Conservation (phyloP, 1,140 invertebrate species). For the Bombus soroeensis region DNA sequence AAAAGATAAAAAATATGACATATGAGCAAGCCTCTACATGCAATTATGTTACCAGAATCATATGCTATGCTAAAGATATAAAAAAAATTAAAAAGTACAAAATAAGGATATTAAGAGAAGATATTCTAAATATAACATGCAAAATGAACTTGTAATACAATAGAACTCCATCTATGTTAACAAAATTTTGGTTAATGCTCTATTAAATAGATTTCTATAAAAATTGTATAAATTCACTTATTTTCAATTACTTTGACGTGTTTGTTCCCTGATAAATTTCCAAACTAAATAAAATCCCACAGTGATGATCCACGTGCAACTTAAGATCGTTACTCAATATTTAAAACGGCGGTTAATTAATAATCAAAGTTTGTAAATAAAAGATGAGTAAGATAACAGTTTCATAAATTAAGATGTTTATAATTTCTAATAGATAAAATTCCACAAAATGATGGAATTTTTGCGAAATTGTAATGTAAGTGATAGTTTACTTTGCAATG, state of each 20-base stretch:
- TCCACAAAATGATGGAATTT: not conserved
- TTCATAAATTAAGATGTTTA: not conserved
- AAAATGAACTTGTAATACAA: not conserved
- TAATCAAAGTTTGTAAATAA: not conserved
- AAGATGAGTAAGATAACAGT: no score
- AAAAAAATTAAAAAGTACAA: not conserved
- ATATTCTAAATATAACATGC: not conserved
- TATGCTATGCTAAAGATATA: not conserved
- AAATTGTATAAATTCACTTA: not conserved
- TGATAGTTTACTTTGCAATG: not conserved
- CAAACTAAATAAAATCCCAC: not conserved
- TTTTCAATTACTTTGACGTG: not conserved
- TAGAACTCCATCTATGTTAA: not conserved
- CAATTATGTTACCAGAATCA: not conserved
- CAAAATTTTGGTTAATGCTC: no score
- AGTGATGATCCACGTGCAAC: not conserved
- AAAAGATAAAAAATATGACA: slow-evolving; percentile 44
- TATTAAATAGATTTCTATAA: no score
- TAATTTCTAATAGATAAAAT: not conserved
- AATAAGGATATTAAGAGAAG: not conserved
- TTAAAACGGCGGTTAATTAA: not conserved
- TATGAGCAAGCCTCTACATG: not conserved
- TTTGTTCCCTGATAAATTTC: not conserved
- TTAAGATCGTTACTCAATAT: not conserved
- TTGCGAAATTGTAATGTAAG: not conserved